Base-by-base conservation (phyloP, 2,888 invertebrate species). In the Tromatobia lineatoria region DNA sequence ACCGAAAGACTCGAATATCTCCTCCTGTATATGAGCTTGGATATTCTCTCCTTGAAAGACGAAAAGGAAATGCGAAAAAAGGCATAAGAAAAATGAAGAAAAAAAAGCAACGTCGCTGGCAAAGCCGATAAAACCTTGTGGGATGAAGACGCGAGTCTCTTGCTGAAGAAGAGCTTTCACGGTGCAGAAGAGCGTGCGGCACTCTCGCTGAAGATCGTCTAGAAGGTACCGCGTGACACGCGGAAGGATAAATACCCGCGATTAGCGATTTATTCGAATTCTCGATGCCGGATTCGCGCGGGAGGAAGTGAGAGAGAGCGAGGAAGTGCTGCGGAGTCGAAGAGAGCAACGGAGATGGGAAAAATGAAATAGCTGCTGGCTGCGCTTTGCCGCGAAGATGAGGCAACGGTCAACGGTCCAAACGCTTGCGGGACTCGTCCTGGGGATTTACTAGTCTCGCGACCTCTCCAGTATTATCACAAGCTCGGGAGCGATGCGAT, bases 181-280 rank as follows among this genome's bases (percentile, higher is more conserved):
- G 69, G 69, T 47, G 52, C 34, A 66, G 25, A 34, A 52, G 59
- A 29, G 71, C 67, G 29, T 52, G 80, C 23, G 59, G 59, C 45
- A 47, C 75, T 78, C 75, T 66, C 64, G 54, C 50, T 50, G 11
- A 34, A 20, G 66, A 70, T 38, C 23, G 38, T 47, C 59, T 45
- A 59, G 59, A 70, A 80, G 75, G 67, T 77, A 61, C 45, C 76
- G 83, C 76, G 88, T 82, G 85, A 75, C 84, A 80, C 76, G 85
- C 83, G 87, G 84, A 84, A 85, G 86, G 87, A 86, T 87, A 87
- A 87, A 87, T 87, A 89, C 88, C 88, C 86, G 87, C 90, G 91
- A 91, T 92, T 91, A 91, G 89, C 91, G 91, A 92, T 92, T 92
- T 91, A 92, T 92, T 92, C 88, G 90, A 91, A 92, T 92, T 91